Evolutionary conservation across 2,113 vertebrate species (phyloP).

Genomic region (Heterotilapia buettikoferi): DNA sequence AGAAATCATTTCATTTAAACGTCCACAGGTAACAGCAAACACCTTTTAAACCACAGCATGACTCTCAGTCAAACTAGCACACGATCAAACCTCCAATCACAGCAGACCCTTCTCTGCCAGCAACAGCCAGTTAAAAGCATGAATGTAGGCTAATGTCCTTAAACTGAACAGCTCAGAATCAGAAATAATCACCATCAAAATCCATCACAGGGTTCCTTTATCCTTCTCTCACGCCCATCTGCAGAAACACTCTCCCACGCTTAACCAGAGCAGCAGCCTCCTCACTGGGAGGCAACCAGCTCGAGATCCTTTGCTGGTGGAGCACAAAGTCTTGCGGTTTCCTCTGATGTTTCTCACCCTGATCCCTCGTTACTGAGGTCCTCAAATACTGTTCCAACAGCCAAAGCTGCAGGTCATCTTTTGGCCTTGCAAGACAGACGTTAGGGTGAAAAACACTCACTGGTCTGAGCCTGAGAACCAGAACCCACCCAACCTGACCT

Average conservation of each 20-base stretch:
- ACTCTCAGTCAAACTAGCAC: neutral
- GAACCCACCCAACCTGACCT: neutral
- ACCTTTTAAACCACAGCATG: neutral
- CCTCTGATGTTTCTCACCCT: neutral
- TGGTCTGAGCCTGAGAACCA: neutral
- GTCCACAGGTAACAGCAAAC: neutral
- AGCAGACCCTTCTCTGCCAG: neutral
- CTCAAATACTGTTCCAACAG: neutral
- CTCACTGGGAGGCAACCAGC: neutral
- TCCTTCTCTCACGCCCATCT: fast-evolving
- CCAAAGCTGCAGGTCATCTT: neutral
- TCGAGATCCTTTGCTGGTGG: neutral
- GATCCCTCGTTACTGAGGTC: neutral
- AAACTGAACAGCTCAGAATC: neutral
- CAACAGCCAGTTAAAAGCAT: neutral
- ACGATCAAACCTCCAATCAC: neutral
- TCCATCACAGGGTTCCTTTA: neutral
- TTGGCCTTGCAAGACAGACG: neutral
- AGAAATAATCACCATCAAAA: neutral
- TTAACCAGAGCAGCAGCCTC: neutral
- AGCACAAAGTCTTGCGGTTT: neutral
- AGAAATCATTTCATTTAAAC: too few relatives aligned
- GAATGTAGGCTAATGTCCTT: neutral
- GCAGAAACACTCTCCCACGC: neutral
- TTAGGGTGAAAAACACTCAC: neutral